A percentile compares a stretch with the other conserved stretches of the same genome.
phyloP scores from a whole-genome alignment of 2,888 invertebrate species.

The Dolichopus griseipennis region DNA sequence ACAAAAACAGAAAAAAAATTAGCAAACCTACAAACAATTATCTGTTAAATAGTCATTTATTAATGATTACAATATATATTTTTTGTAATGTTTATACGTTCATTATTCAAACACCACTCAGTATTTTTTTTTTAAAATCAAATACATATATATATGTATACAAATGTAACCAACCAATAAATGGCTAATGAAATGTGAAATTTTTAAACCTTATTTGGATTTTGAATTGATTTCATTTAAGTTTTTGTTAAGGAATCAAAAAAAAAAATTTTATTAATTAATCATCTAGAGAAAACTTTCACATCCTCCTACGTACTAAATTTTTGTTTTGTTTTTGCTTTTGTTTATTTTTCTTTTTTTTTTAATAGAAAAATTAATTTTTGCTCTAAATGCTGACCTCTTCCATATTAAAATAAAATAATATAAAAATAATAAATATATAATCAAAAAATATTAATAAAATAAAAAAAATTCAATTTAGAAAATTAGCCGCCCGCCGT shows the following conservation, averaged over 20 bases:
- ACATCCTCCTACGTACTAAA: neutral
- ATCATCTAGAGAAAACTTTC: neutral
- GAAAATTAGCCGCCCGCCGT: slow-evolving; percentile 1
- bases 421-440: neutral
- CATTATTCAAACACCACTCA: too few species aligned
- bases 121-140: too few species aligned
- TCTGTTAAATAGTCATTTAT: too few species aligned
- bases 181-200: too few species aligned
- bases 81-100: too few species aligned
- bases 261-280: slow-evolving; percentile 2
- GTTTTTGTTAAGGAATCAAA: neutral
- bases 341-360: neutral
- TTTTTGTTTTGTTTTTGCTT: neutral
- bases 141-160: too few species aligned
- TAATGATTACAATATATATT: too few species aligned
- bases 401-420: neutral
- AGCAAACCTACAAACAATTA: too few species aligned
- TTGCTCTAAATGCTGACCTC: slow-evolving; percentile 4
- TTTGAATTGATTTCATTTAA: too few species aligned
- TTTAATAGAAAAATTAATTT: neutral
- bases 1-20: too few species aligned
- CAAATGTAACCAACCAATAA: too few species aligned
- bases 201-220: too few species aligned
- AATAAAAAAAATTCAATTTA: neutral
- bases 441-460: neutral